These are phyloP conservation scores for Listronotus bonariensis DNA, from an alignment of 1,140 invertebrate genomes.

Conservation along the genomic window DNA sequence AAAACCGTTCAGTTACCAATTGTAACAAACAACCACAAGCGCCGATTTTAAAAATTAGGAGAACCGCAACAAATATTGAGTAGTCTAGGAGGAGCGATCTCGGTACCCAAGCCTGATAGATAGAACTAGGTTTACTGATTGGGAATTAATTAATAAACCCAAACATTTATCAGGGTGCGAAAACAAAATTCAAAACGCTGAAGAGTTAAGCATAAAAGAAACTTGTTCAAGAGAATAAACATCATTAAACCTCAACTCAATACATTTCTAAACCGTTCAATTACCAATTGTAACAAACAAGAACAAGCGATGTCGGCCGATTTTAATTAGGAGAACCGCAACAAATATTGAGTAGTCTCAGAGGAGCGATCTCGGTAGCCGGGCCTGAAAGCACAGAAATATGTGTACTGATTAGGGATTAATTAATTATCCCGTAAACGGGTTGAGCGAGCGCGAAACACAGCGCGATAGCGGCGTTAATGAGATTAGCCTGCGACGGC, in stretches of 20 bases:
- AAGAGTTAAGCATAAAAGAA: too few species aligned
- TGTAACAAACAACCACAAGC: constrained; percentile 6
- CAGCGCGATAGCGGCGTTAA: constrained; percentile 50
- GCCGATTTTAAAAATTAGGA: constrained; percentile 39
- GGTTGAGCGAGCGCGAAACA: constrained; percentile 45
- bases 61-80: constrained; percentile 32
- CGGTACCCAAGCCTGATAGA: constrained; percentile 32
- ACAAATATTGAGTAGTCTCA: constrained; percentile 33
- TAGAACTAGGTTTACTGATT: constrained; percentile 48
- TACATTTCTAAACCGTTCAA: neutral
- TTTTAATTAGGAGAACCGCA: constrained; percentile 37
- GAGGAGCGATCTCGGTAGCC: constrained; percentile 29
- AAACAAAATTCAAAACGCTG: too few species aligned
- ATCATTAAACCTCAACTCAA: too few species aligned
- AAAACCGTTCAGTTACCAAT: constrained; percentile 1
- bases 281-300: constrained; percentile 3
- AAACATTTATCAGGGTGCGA: too few species aligned
- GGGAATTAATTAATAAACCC: constrained; percentile 53
- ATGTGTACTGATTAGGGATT: constrained; percentile 50
- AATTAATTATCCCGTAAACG: constrained; percentile 53
- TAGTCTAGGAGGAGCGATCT: constrained; percentile 24
- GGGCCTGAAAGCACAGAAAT: constrained; percentile 39
- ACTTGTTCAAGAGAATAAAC: too few species aligned
- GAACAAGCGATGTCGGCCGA: constrained; percentile 19
- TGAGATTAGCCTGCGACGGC: constrained; percentile 50